These are phyloP conservation scores for Resseliella maxima DNA, from an alignment of 2,888 invertebrate species.

Conservation along the genomic window DNA sequence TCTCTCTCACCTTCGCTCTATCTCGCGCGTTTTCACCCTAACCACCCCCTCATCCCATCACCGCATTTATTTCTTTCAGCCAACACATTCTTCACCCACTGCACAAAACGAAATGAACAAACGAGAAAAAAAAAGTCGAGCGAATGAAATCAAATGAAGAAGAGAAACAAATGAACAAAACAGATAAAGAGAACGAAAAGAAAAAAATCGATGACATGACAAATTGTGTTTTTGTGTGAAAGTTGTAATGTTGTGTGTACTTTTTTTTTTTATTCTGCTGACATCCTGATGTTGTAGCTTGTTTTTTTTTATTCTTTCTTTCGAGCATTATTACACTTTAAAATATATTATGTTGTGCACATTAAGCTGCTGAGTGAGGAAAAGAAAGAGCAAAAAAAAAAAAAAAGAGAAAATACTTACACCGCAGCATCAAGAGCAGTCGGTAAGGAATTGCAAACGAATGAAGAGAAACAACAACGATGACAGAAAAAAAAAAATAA, in stretches of 20 bases:
- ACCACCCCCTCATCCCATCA: neutral
- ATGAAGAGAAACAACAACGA: neutral
- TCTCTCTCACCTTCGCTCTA: neutral
- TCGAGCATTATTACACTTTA: neutral
- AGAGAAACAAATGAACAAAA: conserved; percentile 42
- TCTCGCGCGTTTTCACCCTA: neutral
- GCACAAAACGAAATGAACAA: neutral
- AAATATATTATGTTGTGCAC: conserved; percentile 14
- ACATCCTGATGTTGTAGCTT: conserved; percentile 9
- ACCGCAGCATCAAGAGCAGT: neutral
- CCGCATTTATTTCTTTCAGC: neutral
- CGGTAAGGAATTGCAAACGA: neutral
- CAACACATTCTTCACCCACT: neutral
- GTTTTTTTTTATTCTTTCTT: neutral
- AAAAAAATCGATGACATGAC: conserved; percentile 47
- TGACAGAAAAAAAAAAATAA: neutral
- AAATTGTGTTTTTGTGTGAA: conserved; percentile 18
- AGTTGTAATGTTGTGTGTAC: neutral
- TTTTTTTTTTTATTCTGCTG: neutral
- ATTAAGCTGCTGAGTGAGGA: neutral
- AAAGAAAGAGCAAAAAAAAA: no score
- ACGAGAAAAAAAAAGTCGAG: neutral
- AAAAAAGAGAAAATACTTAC: conserved; percentile 3
- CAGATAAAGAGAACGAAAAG: neutral
- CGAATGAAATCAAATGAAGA: conserved; percentile 40